Evolutionary conservation across 2,797 vertebrate genomes (phyloP).

Genomic region (Pseudopleuronectes americanus): DNA sequence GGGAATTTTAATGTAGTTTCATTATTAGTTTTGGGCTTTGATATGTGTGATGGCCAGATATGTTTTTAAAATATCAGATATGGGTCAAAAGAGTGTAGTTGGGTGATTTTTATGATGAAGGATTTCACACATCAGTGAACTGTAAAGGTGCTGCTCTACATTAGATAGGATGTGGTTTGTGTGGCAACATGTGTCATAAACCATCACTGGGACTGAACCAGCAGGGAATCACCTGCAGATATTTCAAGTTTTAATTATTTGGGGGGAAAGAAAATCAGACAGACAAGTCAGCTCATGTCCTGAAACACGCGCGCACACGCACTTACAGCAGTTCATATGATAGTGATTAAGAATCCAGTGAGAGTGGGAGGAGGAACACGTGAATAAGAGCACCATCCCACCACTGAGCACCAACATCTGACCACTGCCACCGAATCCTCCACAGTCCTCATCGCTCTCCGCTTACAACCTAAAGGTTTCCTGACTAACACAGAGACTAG

Average conservation of each 20-base stretch:
- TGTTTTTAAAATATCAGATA: no score
- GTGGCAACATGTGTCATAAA: not conserved
- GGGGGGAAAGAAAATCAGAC: not conserved
- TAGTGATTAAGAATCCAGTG: constrained; percentile 29
- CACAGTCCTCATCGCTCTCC: not conserved
- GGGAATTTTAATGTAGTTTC: no score
- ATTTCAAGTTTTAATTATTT: no score
- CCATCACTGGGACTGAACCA: no score
- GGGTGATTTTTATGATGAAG: no score
- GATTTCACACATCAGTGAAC: not conserved
- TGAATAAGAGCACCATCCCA: not conserved
- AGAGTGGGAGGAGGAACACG: constrained; percentile 32
- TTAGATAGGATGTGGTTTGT: not conserved
- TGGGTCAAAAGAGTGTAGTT: no score
- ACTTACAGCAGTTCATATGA: constrained; percentile 25
- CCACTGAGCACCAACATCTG: constrained; percentile 5
- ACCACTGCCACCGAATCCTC: not conserved
- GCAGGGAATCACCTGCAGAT: no score
- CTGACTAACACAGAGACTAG: no score
- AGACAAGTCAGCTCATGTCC: constrained; percentile 49
- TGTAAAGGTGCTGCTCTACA: not conserved
- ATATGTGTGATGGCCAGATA: no score
- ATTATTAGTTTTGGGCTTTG: no score
- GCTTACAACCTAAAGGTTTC: not conserved
- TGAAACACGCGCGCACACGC: constrained; percentile 1